Conservation (phyloP, 2,888 invertebrate species). For the Chromoteleia sp. region DNA sequence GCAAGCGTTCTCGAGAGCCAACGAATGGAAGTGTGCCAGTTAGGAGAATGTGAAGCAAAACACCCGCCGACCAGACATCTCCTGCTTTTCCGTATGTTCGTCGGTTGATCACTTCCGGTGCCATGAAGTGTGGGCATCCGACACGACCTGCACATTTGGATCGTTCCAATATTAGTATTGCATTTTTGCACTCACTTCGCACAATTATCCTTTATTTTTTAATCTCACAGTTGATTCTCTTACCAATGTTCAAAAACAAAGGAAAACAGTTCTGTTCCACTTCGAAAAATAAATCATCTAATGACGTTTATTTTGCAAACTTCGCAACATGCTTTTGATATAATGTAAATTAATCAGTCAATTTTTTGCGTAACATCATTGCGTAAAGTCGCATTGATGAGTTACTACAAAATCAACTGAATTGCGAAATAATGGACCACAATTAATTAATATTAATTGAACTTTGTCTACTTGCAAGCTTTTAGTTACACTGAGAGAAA, state of each 20-base stretch:
- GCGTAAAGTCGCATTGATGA: constrained; percentile 9
- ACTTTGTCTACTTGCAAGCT: constrained; percentile 9
- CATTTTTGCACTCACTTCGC: not conserved
- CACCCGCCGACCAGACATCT: constrained; percentile 99
- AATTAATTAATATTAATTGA: constrained; percentile 25
- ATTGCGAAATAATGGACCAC: constrained; percentile 38
- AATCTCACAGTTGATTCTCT: constrained; percentile 30
- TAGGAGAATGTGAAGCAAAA: constrained; percentile 96
- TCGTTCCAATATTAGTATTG: constrained; percentile 33
- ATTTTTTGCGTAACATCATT: not conserved
- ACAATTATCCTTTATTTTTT: constrained; percentile 29
- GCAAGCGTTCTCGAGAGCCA: constrained; percentile 96
- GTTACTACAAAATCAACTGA: constrained; percentile 2
- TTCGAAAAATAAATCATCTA: not conserved
- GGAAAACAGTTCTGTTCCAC: not conserved
- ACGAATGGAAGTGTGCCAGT: constrained; percentile 98
- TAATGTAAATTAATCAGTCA: not conserved
- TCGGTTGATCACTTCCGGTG: constrained; percentile 97
- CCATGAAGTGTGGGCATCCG: constrained; percentile 99
- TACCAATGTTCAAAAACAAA: constrained; percentile 22
- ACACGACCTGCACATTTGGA: constrained; percentile 90
- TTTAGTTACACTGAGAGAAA: constrained; percentile 23
- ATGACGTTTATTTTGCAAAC: constrained; percentile 10
- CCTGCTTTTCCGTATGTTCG: constrained; percentile 97
- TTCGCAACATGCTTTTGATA: constrained; percentile 12